A percentile compares a stretch with the other conserved stretches of the same genome.
These are phyloP conservation scores for Opisthograptis luteolata DNA, from an alignment of 2,888 invertebrate genomes.

Conservation along the genomic window DNA sequence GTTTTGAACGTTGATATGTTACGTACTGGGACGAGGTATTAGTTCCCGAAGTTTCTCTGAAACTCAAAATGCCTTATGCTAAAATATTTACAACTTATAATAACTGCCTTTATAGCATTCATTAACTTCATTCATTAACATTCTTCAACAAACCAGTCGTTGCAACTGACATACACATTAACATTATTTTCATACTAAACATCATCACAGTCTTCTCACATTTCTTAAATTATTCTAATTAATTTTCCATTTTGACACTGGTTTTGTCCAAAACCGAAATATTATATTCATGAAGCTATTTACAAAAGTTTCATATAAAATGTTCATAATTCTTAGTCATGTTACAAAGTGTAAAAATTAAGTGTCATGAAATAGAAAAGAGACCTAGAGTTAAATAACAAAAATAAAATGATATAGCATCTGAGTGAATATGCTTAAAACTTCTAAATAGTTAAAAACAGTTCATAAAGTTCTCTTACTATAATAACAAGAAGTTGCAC, in stretches of 20 bases:
- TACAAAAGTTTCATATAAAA: slow-evolving; percentile 31
- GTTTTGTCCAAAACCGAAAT: slow-evolving; percentile 38
- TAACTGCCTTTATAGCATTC: slow-evolving; percentile 19
- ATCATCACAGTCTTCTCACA: slow-evolving; percentile 83
- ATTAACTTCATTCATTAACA: slow-evolving; percentile 35
- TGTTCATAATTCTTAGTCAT: slow-evolving; percentile 16
- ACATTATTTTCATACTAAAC: slow-evolving; percentile 65
- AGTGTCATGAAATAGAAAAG: not conserved
- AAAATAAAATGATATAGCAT: slow-evolving; percentile 22
- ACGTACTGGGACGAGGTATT: slow-evolving; percentile 46
- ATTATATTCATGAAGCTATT: slow-evolving; percentile 24
- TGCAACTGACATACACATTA: slow-evolving; percentile 49
- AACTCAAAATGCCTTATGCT: slow-evolving; percentile 39
- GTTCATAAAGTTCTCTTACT: slow-evolving; percentile 17
- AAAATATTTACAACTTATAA: slow-evolving; percentile 36
- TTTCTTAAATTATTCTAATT: slow-evolving; percentile 59
- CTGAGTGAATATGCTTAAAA: slow-evolving; percentile 17
- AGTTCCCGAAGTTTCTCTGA: slow-evolving; percentile 47
- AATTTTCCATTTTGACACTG: slow-evolving; percentile 52
- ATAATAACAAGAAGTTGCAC: slow-evolving; percentile 16
- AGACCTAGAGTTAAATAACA: slow-evolving; percentile 1
- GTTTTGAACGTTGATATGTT: slow-evolving; percentile 64
- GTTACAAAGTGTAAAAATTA: slow-evolving; percentile 2
- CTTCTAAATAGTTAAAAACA: slow-evolving; percentile 6
- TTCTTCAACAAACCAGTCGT: slow-evolving; percentile 39